Percentiles rank a stretch among this genome's conserved stretches.
Conservation (phyloP, 2,113 vertebrate genomes). For the Rhineura floridana region DNA sequence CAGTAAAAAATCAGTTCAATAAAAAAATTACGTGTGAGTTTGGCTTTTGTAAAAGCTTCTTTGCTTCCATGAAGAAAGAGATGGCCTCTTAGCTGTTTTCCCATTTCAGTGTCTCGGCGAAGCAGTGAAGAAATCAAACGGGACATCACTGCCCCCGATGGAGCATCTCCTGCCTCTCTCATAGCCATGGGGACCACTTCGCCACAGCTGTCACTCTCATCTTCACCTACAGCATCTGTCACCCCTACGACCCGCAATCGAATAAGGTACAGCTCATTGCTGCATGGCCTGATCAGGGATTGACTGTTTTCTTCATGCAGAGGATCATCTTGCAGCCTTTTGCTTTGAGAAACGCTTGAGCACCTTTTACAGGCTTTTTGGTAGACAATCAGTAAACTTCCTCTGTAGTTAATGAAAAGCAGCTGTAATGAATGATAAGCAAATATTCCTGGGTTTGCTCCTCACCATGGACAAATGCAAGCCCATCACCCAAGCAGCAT, state of each 20-base stretch:
- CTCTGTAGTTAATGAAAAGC: neutral
- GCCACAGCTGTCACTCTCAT: conserved; percentile 85
- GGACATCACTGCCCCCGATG: conserved; percentile 86
- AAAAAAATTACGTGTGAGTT: neutral
- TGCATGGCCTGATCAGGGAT: neutral
- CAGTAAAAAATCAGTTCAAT: neutral
- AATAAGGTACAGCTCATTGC: conserved; percentile 80
- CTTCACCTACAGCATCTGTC: conserved; percentile 90
- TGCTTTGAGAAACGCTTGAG: neutral
- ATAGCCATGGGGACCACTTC: conserved; percentile 88
- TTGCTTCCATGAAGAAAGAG: conserved; percentile 8
- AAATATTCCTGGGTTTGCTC: neutral
- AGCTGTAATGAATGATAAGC: neutral
- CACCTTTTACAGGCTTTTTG: neutral
- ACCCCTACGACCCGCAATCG: conserved; percentile 92
- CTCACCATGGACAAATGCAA: neutral
- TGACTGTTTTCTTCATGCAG: too few species aligned
- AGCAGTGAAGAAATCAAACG: conserved; percentile 94
- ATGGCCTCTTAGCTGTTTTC: conserved; percentile 7
- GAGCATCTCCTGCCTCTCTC: conserved; percentile 83
- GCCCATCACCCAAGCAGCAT: too few species aligned
- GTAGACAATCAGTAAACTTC: neutral
- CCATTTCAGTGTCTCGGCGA: conserved; percentile 83
- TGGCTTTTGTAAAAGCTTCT: neutral
- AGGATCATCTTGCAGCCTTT: neutral